Base-by-base conservation (phyloP, 2,797 vertebrate genomes). In the Thamnophis elegans region DNA sequence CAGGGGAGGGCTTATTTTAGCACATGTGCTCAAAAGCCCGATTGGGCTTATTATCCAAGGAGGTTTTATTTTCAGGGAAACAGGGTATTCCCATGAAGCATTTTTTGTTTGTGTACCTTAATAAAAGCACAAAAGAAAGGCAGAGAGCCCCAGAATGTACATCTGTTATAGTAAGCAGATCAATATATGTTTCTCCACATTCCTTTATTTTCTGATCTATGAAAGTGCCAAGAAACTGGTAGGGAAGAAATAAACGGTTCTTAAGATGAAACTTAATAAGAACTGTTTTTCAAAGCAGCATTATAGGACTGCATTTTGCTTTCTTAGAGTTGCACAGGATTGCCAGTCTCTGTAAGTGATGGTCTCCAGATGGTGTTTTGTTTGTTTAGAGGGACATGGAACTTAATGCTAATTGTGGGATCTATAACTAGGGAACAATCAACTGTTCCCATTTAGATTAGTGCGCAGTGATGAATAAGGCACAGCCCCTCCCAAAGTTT, bases 91-190 rank as follows among this genome's bases (percentile, higher is more conserved):
- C 85, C 3, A 7, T 42, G 28, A 78, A 6, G 54, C 58, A 12
- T 36, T 91, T 78, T 85, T 60, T 6, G 6, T 59, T 87, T 53
- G 62, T 51, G n/a, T 36, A 0, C 0, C 13, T 82, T 42, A 22
- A 89, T 0, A 94, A 60, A 91, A 91, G 90, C 86, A 85, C 56
- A 16, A 93, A 93, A 87, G 62, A 91, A 89, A 62, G 82, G 42
- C 51, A 68, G 78, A 58, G 13, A 85, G 5, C 13, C n/a, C 7
- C n/a, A 95, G 95, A 89, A 60, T 95, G 88, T 1, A 53, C 51
- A 22, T n/a, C 93, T 73, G 7, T 92, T 42, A 82, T n/a, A 90
- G 95, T 91, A 94, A 94, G 8, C 68, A 90, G 11, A 94, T 91
- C 55, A 93, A 32, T 1, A 16, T 42, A 78, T 58, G 11, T 93